A percentile compares a stretch with the other conserved stretches of the same genome.
Conservation (phyloP, 2,888 invertebrate genomes). For the Drosophila histrio region DNA sequence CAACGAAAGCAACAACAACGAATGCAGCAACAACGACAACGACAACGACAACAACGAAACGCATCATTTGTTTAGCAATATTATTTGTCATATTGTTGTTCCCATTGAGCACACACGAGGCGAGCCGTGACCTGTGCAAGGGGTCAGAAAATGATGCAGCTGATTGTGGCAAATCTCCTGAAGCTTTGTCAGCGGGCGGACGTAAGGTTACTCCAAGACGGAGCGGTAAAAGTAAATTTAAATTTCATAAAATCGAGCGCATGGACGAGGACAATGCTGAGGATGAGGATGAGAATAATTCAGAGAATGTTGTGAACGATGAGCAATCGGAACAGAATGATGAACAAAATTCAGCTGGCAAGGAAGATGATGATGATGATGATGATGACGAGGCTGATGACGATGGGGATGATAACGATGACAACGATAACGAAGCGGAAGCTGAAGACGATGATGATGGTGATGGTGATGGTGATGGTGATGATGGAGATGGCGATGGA, state of each 20-base stretch:
- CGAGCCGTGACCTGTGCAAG: conserved; percentile 46
- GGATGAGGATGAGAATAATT: conserved; percentile 22
- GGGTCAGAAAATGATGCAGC: conserved; percentile 39
- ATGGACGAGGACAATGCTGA: conserved; percentile 58
- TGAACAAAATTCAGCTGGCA: background rate
- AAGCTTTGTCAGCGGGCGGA: conserved; percentile 19
- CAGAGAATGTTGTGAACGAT: background rate
- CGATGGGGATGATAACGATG: background rate
- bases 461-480: conserved; percentile 43
- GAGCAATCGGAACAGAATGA: background rate
- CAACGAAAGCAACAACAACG: conserved; percentile 2
- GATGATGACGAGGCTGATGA: conserved; percentile 40
- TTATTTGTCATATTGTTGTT: conserved; percentile 45
- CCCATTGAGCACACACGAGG: conserved; percentile 50
- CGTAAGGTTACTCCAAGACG: conserved; percentile 32
- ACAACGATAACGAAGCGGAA: conserved; percentile 16
- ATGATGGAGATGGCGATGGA: conserved; percentile 38
- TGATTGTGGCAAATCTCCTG: conserved; percentile 28
- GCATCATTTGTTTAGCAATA: conserved; percentile 36
- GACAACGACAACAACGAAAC: conserved; percentile 8
- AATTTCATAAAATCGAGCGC: conserved; percentile 81
- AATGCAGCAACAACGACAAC: background rate
- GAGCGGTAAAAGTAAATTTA: conserved; percentile 68
- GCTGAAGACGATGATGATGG: background rate
- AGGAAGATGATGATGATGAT: conserved; percentile 1